These are phyloP conservation scores for Yasuhikotakia modesta DNA, from an alignment of 2,797 vertebrate genomes.

Conservation along the genomic window DNA sequence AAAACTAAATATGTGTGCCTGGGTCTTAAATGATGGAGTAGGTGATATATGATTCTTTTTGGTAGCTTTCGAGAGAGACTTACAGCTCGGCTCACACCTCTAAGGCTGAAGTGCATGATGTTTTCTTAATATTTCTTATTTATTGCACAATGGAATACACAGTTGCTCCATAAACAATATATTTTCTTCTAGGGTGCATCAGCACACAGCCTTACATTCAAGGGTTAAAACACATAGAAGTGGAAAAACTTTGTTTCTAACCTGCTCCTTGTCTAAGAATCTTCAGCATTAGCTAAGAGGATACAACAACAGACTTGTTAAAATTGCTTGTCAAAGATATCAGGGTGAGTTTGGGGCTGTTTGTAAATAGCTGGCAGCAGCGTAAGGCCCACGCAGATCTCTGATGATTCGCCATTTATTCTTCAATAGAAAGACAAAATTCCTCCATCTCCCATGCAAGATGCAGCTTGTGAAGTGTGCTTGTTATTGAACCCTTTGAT, in stretches of 20 bases:
- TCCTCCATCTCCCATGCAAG: conserved; percentile 18
- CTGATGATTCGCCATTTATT: conserved; percentile 24
- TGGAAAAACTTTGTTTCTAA: neutral
- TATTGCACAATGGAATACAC: neutral
- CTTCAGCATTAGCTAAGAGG: neutral
- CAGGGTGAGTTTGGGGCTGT: neutral
- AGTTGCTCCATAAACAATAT: neutral
- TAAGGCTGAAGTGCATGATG: neutral
- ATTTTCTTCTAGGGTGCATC: neutral
- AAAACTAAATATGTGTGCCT: too few relatives aligned
- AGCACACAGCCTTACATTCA: neutral
- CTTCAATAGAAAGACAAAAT: conserved; percentile 35
- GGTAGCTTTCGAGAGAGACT: neutral
- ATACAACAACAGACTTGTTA: conserved; percentile 54
- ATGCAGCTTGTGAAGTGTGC: neutral
- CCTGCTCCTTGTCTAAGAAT: neutral
- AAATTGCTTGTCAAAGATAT: conserved; percentile 30
- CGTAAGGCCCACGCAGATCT: conserved; percentile 28
- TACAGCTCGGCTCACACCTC: neutral
- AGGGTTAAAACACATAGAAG: neutral
- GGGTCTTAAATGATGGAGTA: too few relatives aligned
- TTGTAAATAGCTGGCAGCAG: conserved; percentile 32
- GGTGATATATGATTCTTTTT: neutral
- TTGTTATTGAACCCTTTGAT: conserved; percentile 27
- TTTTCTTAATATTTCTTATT: neutral